These are phyloP conservation scores for Diorhabda carinulata DNA, from an alignment of 1,140 invertebrate genomes.

Conservation along the genomic window DNA sequence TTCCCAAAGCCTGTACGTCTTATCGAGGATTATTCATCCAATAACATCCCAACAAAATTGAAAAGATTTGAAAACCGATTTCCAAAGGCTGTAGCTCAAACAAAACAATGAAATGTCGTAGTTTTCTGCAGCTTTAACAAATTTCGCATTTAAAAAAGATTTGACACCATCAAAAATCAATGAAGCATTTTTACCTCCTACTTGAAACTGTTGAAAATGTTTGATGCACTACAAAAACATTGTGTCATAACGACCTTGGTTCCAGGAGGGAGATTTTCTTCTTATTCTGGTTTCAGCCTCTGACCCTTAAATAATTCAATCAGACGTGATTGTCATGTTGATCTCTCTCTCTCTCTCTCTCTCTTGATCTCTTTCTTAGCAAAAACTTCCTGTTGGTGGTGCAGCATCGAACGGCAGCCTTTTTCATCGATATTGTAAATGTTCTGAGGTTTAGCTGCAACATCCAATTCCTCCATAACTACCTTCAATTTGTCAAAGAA, in stretches of 20 bases:
- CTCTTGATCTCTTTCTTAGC: slow-evolving; percentile 33
- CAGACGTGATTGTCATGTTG: slow-evolving; percentile 43
- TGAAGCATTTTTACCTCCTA: slow-evolving; percentile 28
- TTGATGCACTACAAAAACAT: slow-evolving; percentile 43
- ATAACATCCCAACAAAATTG: slow-evolving; percentile 21
- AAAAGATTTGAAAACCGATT: slow-evolving; percentile 1
- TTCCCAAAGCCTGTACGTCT: slow-evolving; percentile 5
- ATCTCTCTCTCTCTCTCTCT: no score
- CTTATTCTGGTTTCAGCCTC: slow-evolving; percentile 36
- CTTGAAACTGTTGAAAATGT: slow-evolving; percentile 41
- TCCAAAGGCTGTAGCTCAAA: slow-evolving; percentile 39
- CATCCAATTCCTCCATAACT: not conserved
- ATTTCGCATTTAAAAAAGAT: slow-evolving; percentile 39
- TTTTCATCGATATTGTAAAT: slow-evolving; percentile 50
- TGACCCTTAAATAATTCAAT: slow-evolving; percentile 46
- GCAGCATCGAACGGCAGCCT: slow-evolving; percentile 43
- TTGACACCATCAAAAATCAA: slow-evolving; percentile 46
- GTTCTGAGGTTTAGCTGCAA: not conserved
- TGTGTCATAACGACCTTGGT: slow-evolving; percentile 35
- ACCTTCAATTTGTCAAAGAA: not conserved
- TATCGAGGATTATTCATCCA: slow-evolving; percentile 4
- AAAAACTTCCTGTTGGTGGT: slow-evolving; percentile 41
- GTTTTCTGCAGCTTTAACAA: slow-evolving; percentile 40
- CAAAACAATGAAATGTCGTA: slow-evolving; percentile 40
- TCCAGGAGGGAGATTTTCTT: slow-evolving; percentile 24